phyloP scores from a whole-genome alignment of 2,113 vertebrate species.

The Odocoileus hemionus region DNA sequence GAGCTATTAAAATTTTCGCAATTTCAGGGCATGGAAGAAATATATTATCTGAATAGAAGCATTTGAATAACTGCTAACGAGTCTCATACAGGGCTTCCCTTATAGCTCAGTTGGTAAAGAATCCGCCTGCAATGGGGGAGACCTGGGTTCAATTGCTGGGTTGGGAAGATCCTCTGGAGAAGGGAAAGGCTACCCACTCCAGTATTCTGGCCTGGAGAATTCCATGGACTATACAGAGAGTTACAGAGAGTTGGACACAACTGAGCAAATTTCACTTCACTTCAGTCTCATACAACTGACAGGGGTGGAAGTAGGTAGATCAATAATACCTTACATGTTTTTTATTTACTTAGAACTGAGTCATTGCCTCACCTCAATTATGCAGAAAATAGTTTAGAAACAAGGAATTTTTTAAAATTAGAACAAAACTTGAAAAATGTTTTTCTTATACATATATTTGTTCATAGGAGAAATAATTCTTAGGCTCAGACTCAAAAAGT shows the following conservation, averaged over 20 bases:
- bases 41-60: neutral
- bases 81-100: neutral
- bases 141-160: neutral
- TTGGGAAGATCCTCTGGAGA: neutral
- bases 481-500: neutral
- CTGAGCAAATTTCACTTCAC: neutral
- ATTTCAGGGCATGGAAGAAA: slow-evolving; percentile 35
- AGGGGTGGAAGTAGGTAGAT: neutral
- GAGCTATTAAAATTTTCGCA: slow-evolving; percentile 37
- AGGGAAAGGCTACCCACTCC: neutral
- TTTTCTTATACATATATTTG: neutral
- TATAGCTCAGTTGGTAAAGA: neutral
- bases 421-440: neutral
- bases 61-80: slow-evolving; percentile 15
- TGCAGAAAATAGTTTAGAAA: neutral
- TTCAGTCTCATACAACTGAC: neutral
- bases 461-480: neutral
- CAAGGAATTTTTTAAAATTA: neutral
- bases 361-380: neutral
- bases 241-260: neutral
- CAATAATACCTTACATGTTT: neutral
- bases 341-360: neutral
- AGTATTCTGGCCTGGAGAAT: neutral
- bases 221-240: neutral
- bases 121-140: neutral